These are phyloP conservation scores for Drosophila arawakana DNA, from an alignment of 1,140 invertebrate genomes.

Conservation along the genomic window DNA sequence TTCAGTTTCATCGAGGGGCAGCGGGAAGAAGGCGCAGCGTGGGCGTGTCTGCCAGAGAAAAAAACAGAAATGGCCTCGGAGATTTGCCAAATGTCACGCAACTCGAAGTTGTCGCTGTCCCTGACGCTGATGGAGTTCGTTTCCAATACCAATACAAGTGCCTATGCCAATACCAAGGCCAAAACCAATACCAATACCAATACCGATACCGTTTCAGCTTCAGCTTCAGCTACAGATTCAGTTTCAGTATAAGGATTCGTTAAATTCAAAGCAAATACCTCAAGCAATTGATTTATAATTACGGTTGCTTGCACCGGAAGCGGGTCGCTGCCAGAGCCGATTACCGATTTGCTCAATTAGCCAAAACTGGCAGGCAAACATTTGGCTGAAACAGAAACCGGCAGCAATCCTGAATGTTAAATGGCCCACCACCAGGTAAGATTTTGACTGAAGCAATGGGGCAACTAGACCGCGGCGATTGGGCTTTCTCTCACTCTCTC, in stretches of 20 bases:
- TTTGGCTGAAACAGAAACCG: slow-evolving; percentile 41
- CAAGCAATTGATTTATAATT: slow-evolving; percentile 78
- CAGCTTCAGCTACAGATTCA: not conserved
- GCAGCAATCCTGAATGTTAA: slow-evolving; percentile 36
- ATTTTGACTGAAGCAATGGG: too few relatives aligned
- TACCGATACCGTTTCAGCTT: not conserved
- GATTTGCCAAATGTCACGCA: slow-evolving; percentile 78
- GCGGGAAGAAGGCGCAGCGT: not conserved
- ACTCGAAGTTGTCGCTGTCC: slow-evolving; percentile 35
- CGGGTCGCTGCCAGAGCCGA: slow-evolving; percentile 46
- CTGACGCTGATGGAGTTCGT: slow-evolving; percentile 27
- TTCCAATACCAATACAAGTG: not conserved
- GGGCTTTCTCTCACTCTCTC: too few relatives aligned
- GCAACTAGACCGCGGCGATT: too few relatives aligned
- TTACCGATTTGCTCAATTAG: slow-evolving; percentile 73
- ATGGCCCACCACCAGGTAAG: not conserved
- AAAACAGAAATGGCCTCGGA: slow-evolving; percentile 42
- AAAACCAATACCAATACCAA: too few relatives aligned
- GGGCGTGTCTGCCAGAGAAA: slow-evolving; percentile 8
- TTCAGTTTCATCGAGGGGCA: slow-evolving; percentile 3
- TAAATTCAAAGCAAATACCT: slow-evolving; percentile 56
- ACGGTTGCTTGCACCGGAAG: slow-evolving; percentile 51
- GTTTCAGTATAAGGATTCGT: slow-evolving; percentile 4
- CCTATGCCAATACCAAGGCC: too few relatives aligned
- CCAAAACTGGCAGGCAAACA: slow-evolving; percentile 53